A percentile compares a stretch with the other conserved stretches of the same genome.
Conservation (phyloP, 1,140 invertebrate species). For the Bombus picipes region DNA sequence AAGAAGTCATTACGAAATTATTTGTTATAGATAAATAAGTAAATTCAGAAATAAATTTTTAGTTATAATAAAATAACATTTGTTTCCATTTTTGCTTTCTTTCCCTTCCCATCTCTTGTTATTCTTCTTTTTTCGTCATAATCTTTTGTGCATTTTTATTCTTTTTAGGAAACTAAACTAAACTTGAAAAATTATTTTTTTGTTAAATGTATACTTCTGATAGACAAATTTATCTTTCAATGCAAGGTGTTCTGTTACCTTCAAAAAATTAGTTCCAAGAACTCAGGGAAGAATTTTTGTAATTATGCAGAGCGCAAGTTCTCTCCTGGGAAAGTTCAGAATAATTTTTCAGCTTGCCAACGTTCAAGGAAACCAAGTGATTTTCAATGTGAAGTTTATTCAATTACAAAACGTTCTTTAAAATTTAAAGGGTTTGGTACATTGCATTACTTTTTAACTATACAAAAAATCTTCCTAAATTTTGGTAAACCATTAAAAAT, state of each 20-base stretch:
- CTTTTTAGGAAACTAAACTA: no score
- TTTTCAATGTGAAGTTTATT: neutral
- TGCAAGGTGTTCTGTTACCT: neutral
- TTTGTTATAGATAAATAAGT: no score
- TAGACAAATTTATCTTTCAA: neutral
- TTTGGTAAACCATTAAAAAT: no score
- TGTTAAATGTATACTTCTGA: neutral
- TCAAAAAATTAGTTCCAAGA: neutral
- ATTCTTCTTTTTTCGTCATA: no score
- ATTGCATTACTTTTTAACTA: neutral
- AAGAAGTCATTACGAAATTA: no score
- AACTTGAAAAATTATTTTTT: no score
- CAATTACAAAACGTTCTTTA: neutral
- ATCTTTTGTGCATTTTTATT: no score
- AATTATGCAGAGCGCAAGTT: conserved; percentile 6
- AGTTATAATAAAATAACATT: no score
- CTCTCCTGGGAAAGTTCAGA: neutral
- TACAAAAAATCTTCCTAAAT: no score
- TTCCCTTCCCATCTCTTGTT: no score
- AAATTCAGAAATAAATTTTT: no score
- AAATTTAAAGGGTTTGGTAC: neutral
- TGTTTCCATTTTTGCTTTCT: no score
- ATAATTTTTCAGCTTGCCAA: neutral
- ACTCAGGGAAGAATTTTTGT: neutral
- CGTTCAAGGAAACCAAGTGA: neutral